phyloP scores from a whole-genome alignment of 2,113 vertebrate species.

The Myrmophylax atrothorax region DNA sequence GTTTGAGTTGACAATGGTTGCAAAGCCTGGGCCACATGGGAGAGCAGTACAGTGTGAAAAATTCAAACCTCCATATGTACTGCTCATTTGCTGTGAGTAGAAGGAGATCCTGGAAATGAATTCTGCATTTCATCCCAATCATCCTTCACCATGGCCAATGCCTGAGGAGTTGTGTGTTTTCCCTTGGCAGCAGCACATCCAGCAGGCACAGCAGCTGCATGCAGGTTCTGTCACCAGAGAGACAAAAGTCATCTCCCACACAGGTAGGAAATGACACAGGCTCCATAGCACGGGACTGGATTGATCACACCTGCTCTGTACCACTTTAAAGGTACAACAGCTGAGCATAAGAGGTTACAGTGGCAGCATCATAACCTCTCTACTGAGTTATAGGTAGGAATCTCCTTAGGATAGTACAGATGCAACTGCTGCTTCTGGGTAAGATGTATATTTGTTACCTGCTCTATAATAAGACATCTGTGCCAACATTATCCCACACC shows the following conservation, averaged over 20 bases:
- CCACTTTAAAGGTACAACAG: background rate
- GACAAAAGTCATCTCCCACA: background rate
- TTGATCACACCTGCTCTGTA: background rate
- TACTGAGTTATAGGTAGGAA: background rate
- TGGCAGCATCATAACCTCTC: background rate
- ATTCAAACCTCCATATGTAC: background rate
- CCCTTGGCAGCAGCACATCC: background rate
- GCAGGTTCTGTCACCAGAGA: background rate
- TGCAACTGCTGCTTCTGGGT: background rate
- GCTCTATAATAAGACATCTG: background rate
- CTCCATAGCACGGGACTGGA: background rate
- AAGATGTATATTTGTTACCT: background rate
- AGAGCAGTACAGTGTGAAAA: background rate
- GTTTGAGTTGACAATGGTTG: background rate
- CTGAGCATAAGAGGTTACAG: background rate
- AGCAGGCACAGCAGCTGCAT: background rate
- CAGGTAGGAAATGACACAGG: background rate
- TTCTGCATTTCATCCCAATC: conserved; percentile 8
- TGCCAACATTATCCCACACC: background rate
- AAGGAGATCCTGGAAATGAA: conserved; percentile 38
- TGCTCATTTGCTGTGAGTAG: background rate
- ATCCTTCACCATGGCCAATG: background rate
- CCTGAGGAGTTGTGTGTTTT: background rate
- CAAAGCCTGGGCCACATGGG: background rate
- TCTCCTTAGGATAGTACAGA: background rate